Conservation (phyloP, 2,797 vertebrate genomes). For the Philypnodon macrostomus region DNA sequence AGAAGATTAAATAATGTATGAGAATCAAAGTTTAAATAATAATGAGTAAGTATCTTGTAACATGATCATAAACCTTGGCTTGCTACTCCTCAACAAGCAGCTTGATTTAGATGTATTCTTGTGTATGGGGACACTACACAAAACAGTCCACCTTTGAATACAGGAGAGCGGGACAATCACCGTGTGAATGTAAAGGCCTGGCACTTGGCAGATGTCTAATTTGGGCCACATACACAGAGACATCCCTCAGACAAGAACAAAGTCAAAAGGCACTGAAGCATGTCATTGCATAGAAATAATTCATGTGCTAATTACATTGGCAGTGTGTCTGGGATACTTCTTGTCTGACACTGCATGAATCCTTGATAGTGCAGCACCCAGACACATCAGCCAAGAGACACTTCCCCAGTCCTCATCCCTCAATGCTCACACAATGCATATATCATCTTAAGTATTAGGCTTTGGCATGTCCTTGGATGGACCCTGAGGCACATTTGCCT, state of each 20-base stretch:
- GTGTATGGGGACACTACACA: slow-evolving; percentile 37
- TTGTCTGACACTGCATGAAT: slow-evolving; percentile 60
- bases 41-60: not conserved
- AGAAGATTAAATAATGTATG: too few species aligned
- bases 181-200: slow-evolving; percentile 42
- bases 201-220: slow-evolving; percentile 67
- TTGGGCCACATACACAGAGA: slow-evolving; percentile 50
- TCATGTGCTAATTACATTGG: slow-evolving; percentile 74
- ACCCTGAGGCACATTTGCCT: slow-evolving; percentile 18
- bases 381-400: slow-evolving; percentile 52
- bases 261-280: slow-evolving; percentile 66
- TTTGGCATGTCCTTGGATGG: slow-evolving; percentile 22
- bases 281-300: slow-evolving; percentile 71
- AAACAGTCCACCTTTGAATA: slow-evolving; percentile 62
- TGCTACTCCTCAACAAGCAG: slow-evolving; percentile 52
- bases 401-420: slow-evolving; percentile 38
- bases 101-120: slow-evolving; percentile 54
- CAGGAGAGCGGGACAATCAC: slow-evolving; percentile 25
- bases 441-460: slow-evolving; percentile 34
- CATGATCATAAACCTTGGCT: slow-evolving; percentile 30
- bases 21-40: too few species aligned
- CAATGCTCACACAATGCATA: slow-evolving; percentile 40
- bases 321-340: slow-evolving; percentile 54
- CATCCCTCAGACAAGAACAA: slow-evolving; percentile 62
- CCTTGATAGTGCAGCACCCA: slow-evolving; percentile 55